These are phyloP conservation scores for Sebastes trivittatus DNA, from an alignment of 2,797 vertebrate genomes.

Conservation along the genomic window DNA sequence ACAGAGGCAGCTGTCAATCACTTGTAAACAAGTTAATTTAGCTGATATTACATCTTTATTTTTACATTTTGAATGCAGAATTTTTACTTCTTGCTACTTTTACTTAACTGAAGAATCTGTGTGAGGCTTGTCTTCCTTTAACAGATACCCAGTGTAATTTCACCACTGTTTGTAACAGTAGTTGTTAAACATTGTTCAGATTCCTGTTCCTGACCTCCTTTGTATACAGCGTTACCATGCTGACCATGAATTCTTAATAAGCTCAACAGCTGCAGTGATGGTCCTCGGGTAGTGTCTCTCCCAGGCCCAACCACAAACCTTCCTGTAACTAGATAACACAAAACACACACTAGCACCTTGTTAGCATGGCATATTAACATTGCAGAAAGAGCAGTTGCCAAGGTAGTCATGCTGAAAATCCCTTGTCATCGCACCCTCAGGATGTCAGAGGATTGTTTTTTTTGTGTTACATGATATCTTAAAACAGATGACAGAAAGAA, in stretches of 20 bases:
- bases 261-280: conserved; percentile 63
- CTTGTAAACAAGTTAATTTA: background rate
- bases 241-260: conserved; percentile 78
- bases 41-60: background rate
- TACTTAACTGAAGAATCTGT: background rate
- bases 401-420: conserved; percentile 55
- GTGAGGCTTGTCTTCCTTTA: background rate
- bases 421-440: conserved; percentile 16
- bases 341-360: conserved; percentile 29
- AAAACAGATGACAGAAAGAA: background rate
- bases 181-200: conserved; percentile 76
- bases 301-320: conserved; percentile 3
- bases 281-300: conserved; percentile 22
- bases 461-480: background rate
- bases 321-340: conserved; percentile 58
- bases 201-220: conserved; percentile 60
- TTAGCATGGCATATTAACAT: conserved; percentile 39
- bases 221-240: conserved; percentile 70
- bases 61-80: background rate
- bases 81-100: background rate
- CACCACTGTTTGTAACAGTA: conserved; percentile 52
- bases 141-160: conserved; percentile 18
- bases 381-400: conserved; percentile 16
- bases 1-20: background rate
- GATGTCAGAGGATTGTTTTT: conserved; percentile 18